Evolutionary conservation across 37 sponge, comb jelly and placozoan genomes (phyloP).

Genomic region (Axinella damicornis): DNA sequence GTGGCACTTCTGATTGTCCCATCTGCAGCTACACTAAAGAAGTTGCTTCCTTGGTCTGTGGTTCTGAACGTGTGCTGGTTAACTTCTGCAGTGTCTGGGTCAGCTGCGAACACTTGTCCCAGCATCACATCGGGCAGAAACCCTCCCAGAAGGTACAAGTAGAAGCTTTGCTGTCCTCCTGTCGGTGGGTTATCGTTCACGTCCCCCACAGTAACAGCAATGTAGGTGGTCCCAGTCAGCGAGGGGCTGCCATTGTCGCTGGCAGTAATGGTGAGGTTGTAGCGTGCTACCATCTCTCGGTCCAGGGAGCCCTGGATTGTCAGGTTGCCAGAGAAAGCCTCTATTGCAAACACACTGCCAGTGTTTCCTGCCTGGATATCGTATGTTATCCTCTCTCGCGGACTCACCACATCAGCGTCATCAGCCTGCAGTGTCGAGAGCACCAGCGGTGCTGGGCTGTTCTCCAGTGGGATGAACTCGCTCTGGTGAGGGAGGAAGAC

Average conservation of each 20-base stretch:
- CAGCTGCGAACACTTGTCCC: slow-evolving; percentile 54
- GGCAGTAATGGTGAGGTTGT: slow-evolving; percentile 61
- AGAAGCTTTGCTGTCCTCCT: slow-evolving; percentile 46
- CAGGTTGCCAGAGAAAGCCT: slow-evolving; percentile 38
- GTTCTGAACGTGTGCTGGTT: slow-evolving; percentile 51
- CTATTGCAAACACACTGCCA: slow-evolving; percentile 34
- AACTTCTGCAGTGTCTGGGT: slow-evolving; percentile 58
- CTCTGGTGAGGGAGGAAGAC: slow-evolving; percentile 16
- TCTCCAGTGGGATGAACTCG: slow-evolving; percentile 42
- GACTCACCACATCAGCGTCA: slow-evolving; percentile 62
- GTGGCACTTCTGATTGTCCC: slow-evolving; percentile 19
- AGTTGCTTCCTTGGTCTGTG: not conserved
- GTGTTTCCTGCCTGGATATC: slow-evolving; percentile 43
- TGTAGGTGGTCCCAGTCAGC: slow-evolving; percentile 49
- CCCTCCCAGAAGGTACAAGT: slow-evolving; percentile 46
- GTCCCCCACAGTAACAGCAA: slow-evolving; percentile 60
- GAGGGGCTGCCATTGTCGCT: slow-evolving; percentile 66
- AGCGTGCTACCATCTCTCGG: slow-evolving; percentile 35
- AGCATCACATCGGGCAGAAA: slow-evolving; percentile 1
- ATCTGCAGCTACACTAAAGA: not conserved
- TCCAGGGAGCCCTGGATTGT: slow-evolving; percentile 23
- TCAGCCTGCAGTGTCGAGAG: slow-evolving; percentile 25
- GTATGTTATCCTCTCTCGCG: slow-evolving; percentile 39
- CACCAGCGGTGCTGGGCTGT: not conserved
- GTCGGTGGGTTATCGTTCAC: slow-evolving; percentile 73